Conservation (phyloP, 2,888 invertebrate genomes). For the Scotopteryx bipunctaria region DNA sequence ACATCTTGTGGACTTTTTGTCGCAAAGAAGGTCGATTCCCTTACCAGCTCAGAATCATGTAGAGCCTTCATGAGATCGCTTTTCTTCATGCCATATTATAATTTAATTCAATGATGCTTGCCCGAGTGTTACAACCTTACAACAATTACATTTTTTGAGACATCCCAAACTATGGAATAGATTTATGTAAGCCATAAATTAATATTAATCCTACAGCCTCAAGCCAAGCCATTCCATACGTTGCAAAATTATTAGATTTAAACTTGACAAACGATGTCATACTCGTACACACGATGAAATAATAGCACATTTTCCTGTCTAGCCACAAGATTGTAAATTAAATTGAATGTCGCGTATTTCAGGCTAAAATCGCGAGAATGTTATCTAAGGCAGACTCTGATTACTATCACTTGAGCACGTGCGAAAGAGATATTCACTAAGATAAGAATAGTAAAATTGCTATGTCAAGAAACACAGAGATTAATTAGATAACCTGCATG, state of each 20-base stretch:
- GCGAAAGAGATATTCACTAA: conserved; percentile 42
- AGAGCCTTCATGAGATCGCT: conserved; percentile 26
- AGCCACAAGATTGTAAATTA: conserved; percentile 49
- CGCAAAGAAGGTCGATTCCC: conserved; percentile 20
- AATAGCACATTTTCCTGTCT: conserved; percentile 44
- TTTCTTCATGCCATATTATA: conserved; percentile 46
- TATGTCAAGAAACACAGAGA: no score
- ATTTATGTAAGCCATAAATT: conserved; percentile 2
- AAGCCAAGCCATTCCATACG: conserved; percentile 1
- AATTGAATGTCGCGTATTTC: conserved; percentile 48
- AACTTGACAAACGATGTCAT: conserved; percentile 39
- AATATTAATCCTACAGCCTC: not conserved
- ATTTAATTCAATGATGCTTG: conserved; percentile 46
- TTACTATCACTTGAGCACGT: conserved; percentile 56
- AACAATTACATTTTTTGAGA: conserved; percentile 36
- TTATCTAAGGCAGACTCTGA: conserved; percentile 64
- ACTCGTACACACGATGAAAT: conserved; percentile 35
- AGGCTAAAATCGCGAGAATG: conserved; percentile 51
- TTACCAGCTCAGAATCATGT: conserved; percentile 13
- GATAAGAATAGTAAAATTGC: conserved; percentile 6
- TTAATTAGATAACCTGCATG: no score
- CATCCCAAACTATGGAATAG: not conserved
- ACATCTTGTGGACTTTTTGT: conserved; percentile 42
- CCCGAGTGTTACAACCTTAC: conserved; percentile 39
- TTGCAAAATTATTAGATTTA: conserved; percentile 13